A percentile compares a stretch with the other conserved stretches of the same genome.
Conservation (phyloP, 2,113 vertebrate species). For the Gallinago undulata region DNA sequence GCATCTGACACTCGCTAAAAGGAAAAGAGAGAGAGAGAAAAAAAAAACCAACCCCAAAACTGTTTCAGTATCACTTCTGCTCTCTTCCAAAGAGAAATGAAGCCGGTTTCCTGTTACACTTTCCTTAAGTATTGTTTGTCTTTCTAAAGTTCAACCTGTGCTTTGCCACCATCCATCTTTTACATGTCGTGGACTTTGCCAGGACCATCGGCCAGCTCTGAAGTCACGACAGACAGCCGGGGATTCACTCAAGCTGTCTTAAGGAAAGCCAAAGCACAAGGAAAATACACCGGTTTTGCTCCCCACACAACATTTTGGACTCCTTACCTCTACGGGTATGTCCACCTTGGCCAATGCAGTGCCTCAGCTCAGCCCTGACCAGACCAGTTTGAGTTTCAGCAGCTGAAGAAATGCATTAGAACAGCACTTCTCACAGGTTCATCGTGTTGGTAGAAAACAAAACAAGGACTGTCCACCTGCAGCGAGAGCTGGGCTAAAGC, state of each 20-base stretch:
- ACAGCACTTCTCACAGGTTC: not conserved
- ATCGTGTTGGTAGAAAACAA: not conserved
- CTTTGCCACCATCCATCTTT: not conserved
- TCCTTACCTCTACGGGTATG: not conserved
- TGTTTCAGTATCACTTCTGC: slow-evolving; percentile 31
- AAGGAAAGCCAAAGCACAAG: not conserved
- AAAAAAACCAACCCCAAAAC: not conserved
- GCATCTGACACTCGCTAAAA: not conserved
- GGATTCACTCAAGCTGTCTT: not conserved
- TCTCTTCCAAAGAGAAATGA: slow-evolving; percentile 6
- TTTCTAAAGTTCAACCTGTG: not conserved
- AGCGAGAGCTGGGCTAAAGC: not conserved
- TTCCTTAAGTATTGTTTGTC: slow-evolving; percentile 1
- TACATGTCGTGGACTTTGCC: not conserved
- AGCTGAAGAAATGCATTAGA: not conserved
- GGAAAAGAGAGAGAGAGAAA: not conserved
- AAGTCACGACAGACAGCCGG: not conserved
- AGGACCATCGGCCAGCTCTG: not conserved
- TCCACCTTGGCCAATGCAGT: not conserved
- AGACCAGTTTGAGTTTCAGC: not conserved
- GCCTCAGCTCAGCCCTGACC: not conserved
- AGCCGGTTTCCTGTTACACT: not conserved
- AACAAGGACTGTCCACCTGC: not conserved
- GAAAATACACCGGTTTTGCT: not conserved
- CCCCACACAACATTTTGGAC: accelerated